Conservation (phyloP, 2,888 invertebrate species). For the Parnassius mnemosyne region DNA sequence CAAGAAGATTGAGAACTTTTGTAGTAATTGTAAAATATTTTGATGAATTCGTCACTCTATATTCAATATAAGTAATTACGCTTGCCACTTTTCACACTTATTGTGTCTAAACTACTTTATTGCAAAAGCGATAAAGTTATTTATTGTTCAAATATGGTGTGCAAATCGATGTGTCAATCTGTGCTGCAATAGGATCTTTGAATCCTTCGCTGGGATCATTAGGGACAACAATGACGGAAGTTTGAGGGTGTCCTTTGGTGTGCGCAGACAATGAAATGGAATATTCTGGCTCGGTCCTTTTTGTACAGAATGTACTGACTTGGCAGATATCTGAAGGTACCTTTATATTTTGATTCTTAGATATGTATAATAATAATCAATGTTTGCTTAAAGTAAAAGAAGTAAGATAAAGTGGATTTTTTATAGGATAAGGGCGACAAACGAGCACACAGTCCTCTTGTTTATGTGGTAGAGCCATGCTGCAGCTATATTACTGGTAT, state of each 20-base stretch:
- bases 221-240: slow-evolving; percentile 11
- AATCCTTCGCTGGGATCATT: slow-evolving; percentile 11
- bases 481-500: too few relatives aligned
- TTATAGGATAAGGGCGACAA: too few relatives aligned
- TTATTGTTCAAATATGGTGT: background rate
- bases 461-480: too few relatives aligned
- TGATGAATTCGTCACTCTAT: background rate
- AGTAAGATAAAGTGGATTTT: too few relatives aligned
- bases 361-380: too few relatives aligned
- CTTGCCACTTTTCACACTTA: background rate
- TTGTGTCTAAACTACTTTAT: background rate
- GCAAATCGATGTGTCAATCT: slow-evolving; percentile 8
- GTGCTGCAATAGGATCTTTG: slow-evolving; percentile 4
- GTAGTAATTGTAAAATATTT: too few relatives aligned
- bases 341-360: too few relatives aligned
- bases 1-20: too few relatives aligned
- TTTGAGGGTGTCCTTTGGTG: slow-evolving; percentile 16
- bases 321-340: too few relatives aligned
- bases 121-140: background rate
- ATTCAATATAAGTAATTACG: background rate
- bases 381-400: too few relatives aligned
- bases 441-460: too few relatives aligned
- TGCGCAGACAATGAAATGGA: slow-evolving; percentile 12
- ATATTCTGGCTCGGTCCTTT: slow-evolving; percentile 12
- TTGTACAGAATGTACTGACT: background rate